These are phyloP conservation scores for Drosophila tanythrix DNA, from an alignment of 2,888 invertebrate species.

Conservation along the genomic window DNA sequence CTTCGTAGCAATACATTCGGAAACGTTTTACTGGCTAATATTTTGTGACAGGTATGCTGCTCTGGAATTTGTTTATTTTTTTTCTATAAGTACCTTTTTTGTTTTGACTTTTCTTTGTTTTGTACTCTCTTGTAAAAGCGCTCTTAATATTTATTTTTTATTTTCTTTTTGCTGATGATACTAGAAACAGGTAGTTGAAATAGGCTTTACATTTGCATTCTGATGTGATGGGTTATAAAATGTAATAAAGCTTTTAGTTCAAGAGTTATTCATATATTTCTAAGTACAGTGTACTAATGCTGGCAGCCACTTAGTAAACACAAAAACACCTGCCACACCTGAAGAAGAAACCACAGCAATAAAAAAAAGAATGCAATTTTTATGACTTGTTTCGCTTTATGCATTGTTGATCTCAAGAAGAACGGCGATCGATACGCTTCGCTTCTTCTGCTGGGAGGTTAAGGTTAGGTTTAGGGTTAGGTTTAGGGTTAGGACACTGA, in stretches of 20 bases:
- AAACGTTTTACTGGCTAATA: background rate
- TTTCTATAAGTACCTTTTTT: background rate
- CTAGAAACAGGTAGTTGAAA: background rate
- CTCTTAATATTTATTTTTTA: background rate
- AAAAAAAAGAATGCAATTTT: constrained; percentile 20
- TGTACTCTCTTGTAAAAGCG: background rate
- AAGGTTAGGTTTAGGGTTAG: constrained; percentile 36
- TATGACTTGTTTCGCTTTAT: constrained; percentile 34
- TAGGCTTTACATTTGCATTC: background rate
- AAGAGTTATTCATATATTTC: background rate
- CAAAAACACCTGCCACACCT: constrained; percentile 37
- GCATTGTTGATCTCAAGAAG: constrained; percentile 15
- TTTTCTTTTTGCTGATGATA: background rate
- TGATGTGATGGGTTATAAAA: background rate
- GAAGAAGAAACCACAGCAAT: background rate
- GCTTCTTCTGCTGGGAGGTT: constrained; percentile 42
- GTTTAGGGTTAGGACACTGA: constrained; percentile 6
- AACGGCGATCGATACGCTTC: constrained; percentile 28
- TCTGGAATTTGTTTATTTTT: background rate
- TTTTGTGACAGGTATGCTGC: background rate
- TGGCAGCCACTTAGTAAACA: background rate
- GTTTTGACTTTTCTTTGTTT: background rate
- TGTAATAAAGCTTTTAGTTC: background rate
- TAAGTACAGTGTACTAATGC: background rate
- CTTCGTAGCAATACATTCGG: background rate